Base-by-base conservation (phyloP, 2,797 vertebrate genomes). In the Fistularia tabacaria region DNA sequence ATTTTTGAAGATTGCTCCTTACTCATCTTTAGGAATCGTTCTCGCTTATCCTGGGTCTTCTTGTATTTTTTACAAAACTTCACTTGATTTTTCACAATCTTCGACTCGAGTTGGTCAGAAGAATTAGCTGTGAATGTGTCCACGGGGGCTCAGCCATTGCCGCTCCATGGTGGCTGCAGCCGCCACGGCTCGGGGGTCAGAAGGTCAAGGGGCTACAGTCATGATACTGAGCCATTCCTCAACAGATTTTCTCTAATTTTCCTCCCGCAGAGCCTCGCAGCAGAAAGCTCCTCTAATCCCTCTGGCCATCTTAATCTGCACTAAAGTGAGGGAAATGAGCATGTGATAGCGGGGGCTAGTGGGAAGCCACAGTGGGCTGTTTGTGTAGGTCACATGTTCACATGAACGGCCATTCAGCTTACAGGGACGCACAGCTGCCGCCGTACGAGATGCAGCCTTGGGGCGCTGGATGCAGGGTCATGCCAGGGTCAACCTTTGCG, bases 261-360 rank as follows among this genome's bases (percentile, higher is more conserved):
- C 49, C 36, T 69, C 38, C 57, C 12, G 25, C 11, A 25, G 25
- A 25, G 1, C 14, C 6, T 73, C 64, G 1, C 11, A 47, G 64
- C 51, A 48, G 55, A 71, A 72, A 55, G 69, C 62, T 54, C 54
- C 3, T 14, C 59, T 81, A 57, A 84, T 71, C 76, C 62, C 49
- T 63, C 46, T 40, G 40, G 8, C 13, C 76, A 48, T 47, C 51
- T 54, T 82, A 84, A 84, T 61, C 80, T 67, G 6, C 60, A 43
- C 51, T 45, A 56, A 58, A 43, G 71, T 60, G 73, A 69, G 55
- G 54, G 49, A 57, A 69, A 74, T 1, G 38, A 69, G 54, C 80
- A 79, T 85, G 83, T 85, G 80, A 82, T 71, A 54, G 64, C 44
- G 39, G 46, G 11, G 46, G 54, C 57, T 62, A 59, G 51, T 54